These are phyloP conservation scores for Netelia fuscicornis DNA, from an alignment of 2,888 invertebrate genomes.

Conservation along the genomic window DNA sequence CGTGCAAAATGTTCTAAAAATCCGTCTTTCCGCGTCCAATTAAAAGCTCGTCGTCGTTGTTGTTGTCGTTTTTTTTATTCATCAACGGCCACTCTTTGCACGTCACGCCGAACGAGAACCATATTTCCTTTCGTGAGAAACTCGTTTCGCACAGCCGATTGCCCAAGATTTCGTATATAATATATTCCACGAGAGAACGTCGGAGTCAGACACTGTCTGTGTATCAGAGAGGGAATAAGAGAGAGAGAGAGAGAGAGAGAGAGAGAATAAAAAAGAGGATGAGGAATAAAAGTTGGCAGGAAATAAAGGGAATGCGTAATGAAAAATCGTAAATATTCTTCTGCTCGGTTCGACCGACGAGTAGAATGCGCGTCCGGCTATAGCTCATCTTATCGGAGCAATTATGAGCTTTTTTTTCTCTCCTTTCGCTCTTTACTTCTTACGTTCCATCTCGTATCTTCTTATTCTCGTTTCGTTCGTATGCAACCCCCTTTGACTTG, in stretches of 20 bases:
- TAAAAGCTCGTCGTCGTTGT: background rate
- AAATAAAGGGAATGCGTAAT: constrained; percentile 9
- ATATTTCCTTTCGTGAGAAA: background rate
- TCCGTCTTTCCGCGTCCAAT: background rate
- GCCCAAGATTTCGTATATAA: too few species aligned
- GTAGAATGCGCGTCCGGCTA: background rate
- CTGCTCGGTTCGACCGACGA: background rate
- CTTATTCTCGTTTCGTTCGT: constrained; percentile 30
- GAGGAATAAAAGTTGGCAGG: background rate
- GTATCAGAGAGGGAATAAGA: background rate
- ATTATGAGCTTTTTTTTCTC: constrained; percentile 45
- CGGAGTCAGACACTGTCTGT: background rate
- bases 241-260: background rate
- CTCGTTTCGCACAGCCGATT: too few species aligned
- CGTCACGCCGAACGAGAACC: background rate
- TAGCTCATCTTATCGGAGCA: constrained; percentile 42
- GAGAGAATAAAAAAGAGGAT: background rate
- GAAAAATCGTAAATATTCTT: constrained; percentile 46
- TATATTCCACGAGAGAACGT: too few species aligned
- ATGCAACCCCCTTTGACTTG: constrained; percentile 1
- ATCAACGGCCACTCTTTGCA: background rate
- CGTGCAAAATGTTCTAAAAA: background rate
- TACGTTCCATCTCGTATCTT: background rate
- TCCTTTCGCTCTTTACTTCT: constrained; percentile 30
- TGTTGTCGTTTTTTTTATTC: background rate